Conservation (phyloP, 2,113 vertebrate species). For the Turdus rufiventris region DNA sequence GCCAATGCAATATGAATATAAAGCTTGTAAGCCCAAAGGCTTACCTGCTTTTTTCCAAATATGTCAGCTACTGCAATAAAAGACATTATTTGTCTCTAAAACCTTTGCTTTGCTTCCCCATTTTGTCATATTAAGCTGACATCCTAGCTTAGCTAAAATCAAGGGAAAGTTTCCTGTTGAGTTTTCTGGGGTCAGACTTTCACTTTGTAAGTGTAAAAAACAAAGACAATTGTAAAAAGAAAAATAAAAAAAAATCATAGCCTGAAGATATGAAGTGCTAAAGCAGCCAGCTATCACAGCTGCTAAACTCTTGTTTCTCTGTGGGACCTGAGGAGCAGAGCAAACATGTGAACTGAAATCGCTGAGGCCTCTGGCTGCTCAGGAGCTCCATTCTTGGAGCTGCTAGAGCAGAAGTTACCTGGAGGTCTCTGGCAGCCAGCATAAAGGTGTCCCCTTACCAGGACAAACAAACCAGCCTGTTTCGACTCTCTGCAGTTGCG, state of each 20-base stretch:
- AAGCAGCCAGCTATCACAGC: background rate
- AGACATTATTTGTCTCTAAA: background rate
- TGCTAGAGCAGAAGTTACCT: background rate
- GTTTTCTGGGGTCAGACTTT: background rate
- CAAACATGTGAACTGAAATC: rapidly evolving
- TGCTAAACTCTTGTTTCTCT: background rate
- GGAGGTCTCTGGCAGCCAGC: background rate
- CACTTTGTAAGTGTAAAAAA: background rate
- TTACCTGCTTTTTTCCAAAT: background rate
- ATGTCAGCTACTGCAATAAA: background rate
- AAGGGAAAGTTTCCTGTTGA: background rate
- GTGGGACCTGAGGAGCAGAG: background rate
- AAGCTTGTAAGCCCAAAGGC: background rate
- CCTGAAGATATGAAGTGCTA: background rate
- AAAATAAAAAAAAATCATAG: background rate
- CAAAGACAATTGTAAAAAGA: background rate
- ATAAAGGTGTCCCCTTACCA: background rate
- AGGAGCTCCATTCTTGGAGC: background rate
- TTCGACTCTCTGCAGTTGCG: background rate
- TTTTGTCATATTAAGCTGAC: background rate
- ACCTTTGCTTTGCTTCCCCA: background rate
- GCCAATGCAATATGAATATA: background rate
- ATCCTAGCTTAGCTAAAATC: background rate
- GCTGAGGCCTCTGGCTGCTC: background rate
- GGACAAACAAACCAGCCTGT: background rate